Base-by-base conservation (phyloP, 2,113 vertebrate species). In the Campylorhamphus procurvoides region DNA sequence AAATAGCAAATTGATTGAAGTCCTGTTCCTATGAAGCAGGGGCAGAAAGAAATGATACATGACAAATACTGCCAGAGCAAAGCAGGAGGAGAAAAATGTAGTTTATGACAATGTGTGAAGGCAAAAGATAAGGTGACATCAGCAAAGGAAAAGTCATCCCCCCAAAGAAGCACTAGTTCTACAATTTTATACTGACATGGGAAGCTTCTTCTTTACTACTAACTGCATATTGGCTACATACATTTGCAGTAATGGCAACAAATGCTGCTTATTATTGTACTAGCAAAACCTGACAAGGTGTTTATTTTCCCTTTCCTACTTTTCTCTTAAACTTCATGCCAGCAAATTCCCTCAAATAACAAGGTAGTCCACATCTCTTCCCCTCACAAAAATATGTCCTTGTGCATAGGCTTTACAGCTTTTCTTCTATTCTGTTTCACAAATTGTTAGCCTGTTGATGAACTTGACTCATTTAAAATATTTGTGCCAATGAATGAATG, bases 31-130 rank as follows among this genome's bases (percentile, higher is more conserved):
- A 31, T 8, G 42, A 90, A 93, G 77, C 33, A 33, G 12, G 35
- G 44, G 35, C 12, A 92, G 44, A 84, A 82, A 63, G 37, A 83
- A 73, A 37, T 42, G 8, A 40, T 75, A 31, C 16, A 3, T 81
- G 84, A 92, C 91, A 97, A 90, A 94, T 72, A 85, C 58, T 56
- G 59, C n/a, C 81, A 84, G 79, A 22, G 49, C 35, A 62, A 93
- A 73, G 39, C 33, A 14, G 46, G 22, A 90, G n/a, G 27, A 80
- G 29, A 4, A 75, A 97, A 67, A 93, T 33, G 52, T 15, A 76
- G n/a, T 55, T 90, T 90, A 47, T 46, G 67, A 55, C 78, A 77
- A 22, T 10, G 16, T 62, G 28, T 7, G 18, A 86, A 86, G 71
- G 25, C 37, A 75, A 49, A 53, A 22, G 25, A 80, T 58, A 39